Base-by-base conservation (phyloP, 2,888 invertebrate species). In the Bibio marci region DNA sequence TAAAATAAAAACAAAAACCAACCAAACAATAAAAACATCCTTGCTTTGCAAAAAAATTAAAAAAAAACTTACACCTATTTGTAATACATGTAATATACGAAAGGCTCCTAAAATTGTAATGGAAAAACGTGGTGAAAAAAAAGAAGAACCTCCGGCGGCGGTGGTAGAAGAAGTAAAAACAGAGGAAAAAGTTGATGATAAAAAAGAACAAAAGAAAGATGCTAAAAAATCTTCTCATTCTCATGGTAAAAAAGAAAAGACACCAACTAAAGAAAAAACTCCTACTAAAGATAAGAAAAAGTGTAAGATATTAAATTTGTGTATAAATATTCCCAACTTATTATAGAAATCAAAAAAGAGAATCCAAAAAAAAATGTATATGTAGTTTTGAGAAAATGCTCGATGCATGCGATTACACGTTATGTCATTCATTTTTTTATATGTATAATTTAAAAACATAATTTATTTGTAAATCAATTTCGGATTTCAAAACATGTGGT, bases 111-210 rank as follows among this genome's bases (percentile, higher is more conserved):
- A 38, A 33, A 38, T 38, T 15, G 38, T 38, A 32, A 38, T 38
- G 38, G 38, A 38, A 88, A 67, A 88, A 88, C 71, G 87, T 87
- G 81, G 88, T 88, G 26, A 25, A 6, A 35, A 35, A 19, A 26
- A 38, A 32, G 30, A 33, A 17, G 40, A 17, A 30, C 39, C 39
- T 14, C 30, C 39, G 11, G 30, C 35, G 14, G 22, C 34, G 19
- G 35, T 30, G 28, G 35, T 27, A n/a, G 37, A 32, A 22, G 30
- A 28, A 37, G 34, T 33, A n/a, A 19, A 31, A 30, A 25, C 30
- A 10, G 37, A 39, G 22, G 36, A 18, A 35, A 32, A 31, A 19
- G 18, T 17, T 17, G 33, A 32, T 27, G 38, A 22, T 12, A 36
- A 36, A 32, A 36, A 37, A 30, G 39, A 39, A 5, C 34, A 39